phyloP scores from a whole-genome alignment of 92 coral and sea anemone species.

The Actinostola sp. region DNA sequence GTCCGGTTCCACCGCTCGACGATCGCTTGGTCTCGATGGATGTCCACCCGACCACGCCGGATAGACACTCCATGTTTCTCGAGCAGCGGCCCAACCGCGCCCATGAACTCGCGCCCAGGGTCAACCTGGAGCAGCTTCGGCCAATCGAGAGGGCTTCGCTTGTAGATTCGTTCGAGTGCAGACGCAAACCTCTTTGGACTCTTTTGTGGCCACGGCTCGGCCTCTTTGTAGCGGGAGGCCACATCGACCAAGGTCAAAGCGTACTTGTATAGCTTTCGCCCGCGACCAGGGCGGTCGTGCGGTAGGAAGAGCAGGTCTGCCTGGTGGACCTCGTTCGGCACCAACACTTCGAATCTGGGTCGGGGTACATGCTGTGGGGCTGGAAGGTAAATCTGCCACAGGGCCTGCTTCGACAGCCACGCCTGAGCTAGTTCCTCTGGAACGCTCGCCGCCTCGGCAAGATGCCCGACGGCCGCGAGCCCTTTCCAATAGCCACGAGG shows the following conservation, averaged over 20 bases:
- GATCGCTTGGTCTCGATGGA: conserved; percentile 7
- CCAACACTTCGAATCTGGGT: neutral
- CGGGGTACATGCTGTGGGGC: neutral
- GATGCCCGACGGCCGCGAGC: conserved; percentile 1
- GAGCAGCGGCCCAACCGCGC: no score
- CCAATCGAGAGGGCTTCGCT: conserved; percentile 21
- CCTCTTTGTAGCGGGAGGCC: conserved; percentile 30
- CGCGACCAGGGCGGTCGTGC: conserved; percentile 3
- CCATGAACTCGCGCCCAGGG: no score
- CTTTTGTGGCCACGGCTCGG: conserved; percentile 22
- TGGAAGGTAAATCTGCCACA: conserved; percentile 10
- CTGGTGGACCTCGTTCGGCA: conserved; percentile 19
- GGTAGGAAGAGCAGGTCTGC: conserved; percentile 29
- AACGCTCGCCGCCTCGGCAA: neutral
- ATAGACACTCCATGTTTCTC: neutral
- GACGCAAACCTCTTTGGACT: conserved; percentile 10
- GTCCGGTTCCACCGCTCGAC: conserved; percentile 17
- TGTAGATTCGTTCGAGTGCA: conserved; percentile 24
- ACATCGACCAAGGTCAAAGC: conserved; percentile 36
- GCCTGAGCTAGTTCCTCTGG: conserved; percentile 5
- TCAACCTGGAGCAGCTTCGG: conserved; percentile 35
- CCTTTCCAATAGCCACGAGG: conserved; percentile 10
- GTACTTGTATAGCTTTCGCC: conserved; percentile 23
- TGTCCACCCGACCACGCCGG: conserved; percentile 10
- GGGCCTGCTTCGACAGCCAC: conserved; percentile 6